phyloP scores from a whole-genome alignment of 2,888 invertebrate genomes.

The Plusia festucae region DNA sequence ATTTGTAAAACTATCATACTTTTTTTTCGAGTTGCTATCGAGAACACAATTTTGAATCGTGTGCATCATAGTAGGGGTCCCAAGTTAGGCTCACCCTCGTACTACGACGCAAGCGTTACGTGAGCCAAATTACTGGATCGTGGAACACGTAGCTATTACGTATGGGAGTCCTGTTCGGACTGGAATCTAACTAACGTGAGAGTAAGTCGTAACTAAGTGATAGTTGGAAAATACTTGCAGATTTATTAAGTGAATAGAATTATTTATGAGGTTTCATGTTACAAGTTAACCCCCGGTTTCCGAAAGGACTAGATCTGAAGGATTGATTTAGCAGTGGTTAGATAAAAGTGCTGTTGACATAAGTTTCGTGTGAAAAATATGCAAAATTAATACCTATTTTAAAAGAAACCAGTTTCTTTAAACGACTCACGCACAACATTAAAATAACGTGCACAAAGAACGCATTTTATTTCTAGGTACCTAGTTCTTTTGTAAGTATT shows the following conservation, averaged over 20 bases:
- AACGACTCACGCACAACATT: no score
- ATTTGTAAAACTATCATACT: no score
- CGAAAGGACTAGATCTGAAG: no score
- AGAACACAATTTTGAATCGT: not conserved
- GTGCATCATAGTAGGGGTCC: constrained; percentile 26
- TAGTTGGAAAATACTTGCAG: constrained; percentile 18
- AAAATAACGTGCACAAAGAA: no score
- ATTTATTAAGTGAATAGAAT: constrained; percentile 22
- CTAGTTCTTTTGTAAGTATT: no score
- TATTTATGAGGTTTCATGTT: not conserved
- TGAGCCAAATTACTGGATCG: constrained; percentile 67
- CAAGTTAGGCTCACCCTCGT: constrained; percentile 47
- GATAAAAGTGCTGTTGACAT: no score
- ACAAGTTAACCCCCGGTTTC: no score
- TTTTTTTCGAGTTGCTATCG: not conserved
- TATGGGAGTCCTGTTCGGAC: not conserved
- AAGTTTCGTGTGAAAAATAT: no score
- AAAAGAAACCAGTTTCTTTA: no score
- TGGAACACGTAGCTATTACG: constrained; percentile 21
- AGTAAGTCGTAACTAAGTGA: constrained; percentile 14
- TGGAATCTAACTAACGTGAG: not conserved
- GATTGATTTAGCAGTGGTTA: not conserved
- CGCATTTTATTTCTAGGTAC: no score
- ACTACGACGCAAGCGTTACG: constrained; percentile 67
- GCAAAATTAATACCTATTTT: no score